Base-by-base conservation (phyloP, 2,888 invertebrate genomes). In the Cheilosia urbana region DNA sequence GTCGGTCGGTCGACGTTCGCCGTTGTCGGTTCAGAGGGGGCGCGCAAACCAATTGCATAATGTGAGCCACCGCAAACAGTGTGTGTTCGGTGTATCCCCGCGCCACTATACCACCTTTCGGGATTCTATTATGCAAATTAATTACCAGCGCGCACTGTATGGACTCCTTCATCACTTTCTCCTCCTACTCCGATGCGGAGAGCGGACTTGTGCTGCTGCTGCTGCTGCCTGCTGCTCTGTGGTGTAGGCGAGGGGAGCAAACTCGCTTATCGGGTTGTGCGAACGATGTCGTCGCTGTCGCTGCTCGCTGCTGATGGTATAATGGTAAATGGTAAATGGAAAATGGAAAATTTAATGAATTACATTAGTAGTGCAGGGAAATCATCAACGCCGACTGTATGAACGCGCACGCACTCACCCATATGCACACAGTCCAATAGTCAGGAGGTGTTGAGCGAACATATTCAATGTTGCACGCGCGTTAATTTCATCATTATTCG, bases 111-210 rank as follows among this genome's bases (percentile, higher is more conserved):
- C 49, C 72, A 40, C 49, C 37, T 62, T 40, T 45, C 30, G 65
- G 60, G 76, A 34, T 76, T 77, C 85, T 85, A 85, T 85, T 85
- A 85, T 85, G 85, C 85, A 85, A 85, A 85, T 85, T 85, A 85
- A 85, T 85, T 85, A 81, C 85, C 60, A 68, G 37, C 85, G 76
- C 81, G 53, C 81, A 62, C 72, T 65, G 60, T 51, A 21, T 72
- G 72, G 81, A 76, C 85, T 76, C 85, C 84, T 85, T 85, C 76
- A 80, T 85, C 80, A 76, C 76, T 81, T 76, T 72, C 75, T 47
- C 76, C 75, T 55, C 66, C 63, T 42, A 17, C 79, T 55, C 37
- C 62, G 40, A 17, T n/a, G 9, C 27, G 24, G n/a, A 21, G 30
- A 9, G 30, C 30, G 30, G 30, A 30, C 30, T 30, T 5, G 2